Evolutionary conservation across 2,113 vertebrate genomes (phyloP).

Genomic region (Fukomys damarensis): DNA sequence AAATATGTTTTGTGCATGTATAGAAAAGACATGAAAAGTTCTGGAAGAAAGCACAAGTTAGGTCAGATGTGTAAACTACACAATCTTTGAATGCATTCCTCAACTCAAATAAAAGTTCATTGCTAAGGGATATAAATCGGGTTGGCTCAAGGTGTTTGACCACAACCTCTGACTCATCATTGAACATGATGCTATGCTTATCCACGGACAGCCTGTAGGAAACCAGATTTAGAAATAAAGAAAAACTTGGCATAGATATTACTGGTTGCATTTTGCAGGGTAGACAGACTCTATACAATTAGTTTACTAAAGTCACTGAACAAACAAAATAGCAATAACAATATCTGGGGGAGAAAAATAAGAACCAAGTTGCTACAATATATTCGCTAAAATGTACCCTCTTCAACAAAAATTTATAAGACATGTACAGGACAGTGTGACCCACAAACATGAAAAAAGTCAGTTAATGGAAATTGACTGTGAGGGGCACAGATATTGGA

Average conservation of each 20-base stretch:
- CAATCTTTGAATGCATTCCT: background rate
- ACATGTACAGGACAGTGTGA: background rate
- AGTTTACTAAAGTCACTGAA: background rate
- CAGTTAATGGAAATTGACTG: background rate
- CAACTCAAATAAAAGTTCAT: background rate
- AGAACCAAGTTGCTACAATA: background rate
- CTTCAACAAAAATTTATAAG: background rate
- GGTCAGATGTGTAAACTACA: background rate
- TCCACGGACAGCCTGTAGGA: background rate
- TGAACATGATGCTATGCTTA: background rate
- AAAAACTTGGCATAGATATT: background rate
- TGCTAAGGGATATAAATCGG: background rate
- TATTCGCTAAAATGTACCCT: background rate
- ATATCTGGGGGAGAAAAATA: background rate
- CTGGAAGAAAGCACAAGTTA: background rate
- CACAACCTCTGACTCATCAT: background rate
- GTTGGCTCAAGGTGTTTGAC: background rate
- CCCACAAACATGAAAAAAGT: background rate
- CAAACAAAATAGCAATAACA: background rate
- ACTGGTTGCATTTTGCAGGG: background rate
- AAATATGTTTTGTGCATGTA: background rate
- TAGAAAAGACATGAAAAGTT: background rate
- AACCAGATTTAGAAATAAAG: background rate
- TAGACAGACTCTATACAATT: background rate
- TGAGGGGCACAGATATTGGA: no score